Conservation (phyloP, 35 echinoderm and acorn worm genomes). For the Heliocidaris erythrogramma region DNA sequence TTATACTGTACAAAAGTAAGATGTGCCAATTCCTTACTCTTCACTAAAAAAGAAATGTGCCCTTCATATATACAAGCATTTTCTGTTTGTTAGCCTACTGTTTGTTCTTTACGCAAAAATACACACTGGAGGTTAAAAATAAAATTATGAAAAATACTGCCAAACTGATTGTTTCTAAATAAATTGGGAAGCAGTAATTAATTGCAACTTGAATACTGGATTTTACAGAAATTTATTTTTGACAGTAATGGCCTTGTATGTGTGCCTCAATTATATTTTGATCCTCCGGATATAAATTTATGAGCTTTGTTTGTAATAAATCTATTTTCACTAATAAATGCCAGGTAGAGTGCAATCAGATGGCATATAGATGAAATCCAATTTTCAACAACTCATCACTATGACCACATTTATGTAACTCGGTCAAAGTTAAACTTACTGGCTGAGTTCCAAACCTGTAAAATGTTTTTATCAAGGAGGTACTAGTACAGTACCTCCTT, state of each 20-base stretch:
- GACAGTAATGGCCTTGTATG: no score
- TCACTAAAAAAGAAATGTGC: neutral
- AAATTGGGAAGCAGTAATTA: no score
- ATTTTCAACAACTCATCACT: neutral
- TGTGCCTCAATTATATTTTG: no score
- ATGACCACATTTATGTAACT: neutral
- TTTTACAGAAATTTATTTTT: no score
- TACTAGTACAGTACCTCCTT: no score
- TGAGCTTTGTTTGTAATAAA: neutral
- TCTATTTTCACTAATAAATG: neutral
- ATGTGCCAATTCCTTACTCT: neutral
- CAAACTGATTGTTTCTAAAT: no score
- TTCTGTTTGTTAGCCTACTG: neutral
- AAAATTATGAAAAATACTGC: no score
- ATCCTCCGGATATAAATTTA: neutral
- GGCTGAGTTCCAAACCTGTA: neutral
- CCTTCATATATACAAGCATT: neutral
- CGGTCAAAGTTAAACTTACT: neutral
- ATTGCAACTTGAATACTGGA: no score
- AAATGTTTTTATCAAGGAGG: no score
- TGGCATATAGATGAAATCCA: neutral
- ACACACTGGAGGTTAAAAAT: no score
- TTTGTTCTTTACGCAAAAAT: neutral
- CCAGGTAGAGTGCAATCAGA: neutral
- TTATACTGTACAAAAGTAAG: neutral